These are phyloP conservation scores for Arctia plantaginis DNA, from an alignment of 2,888 invertebrate species.

Conservation along the genomic window DNA sequence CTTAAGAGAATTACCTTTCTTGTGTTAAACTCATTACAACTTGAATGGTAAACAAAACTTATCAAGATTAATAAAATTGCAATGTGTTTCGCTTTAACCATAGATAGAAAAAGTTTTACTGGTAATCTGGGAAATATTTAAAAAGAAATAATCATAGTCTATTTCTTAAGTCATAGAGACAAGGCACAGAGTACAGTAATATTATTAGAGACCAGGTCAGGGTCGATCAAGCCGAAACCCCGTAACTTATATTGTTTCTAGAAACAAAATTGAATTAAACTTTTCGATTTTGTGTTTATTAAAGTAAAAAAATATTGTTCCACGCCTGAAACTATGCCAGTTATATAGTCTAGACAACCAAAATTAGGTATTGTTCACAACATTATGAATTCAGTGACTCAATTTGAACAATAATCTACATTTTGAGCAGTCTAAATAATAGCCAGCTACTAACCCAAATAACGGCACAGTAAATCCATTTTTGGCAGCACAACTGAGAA, in stretches of 20 bases:
- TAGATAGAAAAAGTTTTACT: not conserved
- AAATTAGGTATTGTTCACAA: slow-evolving; percentile 27
- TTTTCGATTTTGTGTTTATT: not conserved
- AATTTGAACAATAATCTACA: slow-evolving; percentile 33
- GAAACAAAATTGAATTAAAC: too few species aligned
- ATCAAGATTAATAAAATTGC: not conserved
- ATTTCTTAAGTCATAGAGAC: not conserved
- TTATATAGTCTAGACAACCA: not conserved
- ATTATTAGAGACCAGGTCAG: too few species aligned
- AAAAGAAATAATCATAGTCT: not conserved
- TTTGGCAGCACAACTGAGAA: slow-evolving; percentile 51
- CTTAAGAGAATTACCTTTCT: not conserved
- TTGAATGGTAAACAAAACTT: not conserved
- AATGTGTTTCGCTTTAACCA: not conserved
- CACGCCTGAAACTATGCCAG: not conserved
- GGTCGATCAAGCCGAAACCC: too few species aligned
- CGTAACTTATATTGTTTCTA: too few species aligned
- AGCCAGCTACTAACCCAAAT: slow-evolving; percentile 42
- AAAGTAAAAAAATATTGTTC: not conserved
- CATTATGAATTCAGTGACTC: slow-evolving; percentile 39
- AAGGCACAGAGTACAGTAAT: too few species aligned
- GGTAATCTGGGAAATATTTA: not conserved
- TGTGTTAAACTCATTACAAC: not conserved
- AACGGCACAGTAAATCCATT: slow-evolving; percentile 42
- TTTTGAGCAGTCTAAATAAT: slow-evolving; percentile 35